Base-by-base conservation (phyloP, 2,888 invertebrate genomes). In the Azorinus chamasolen region DNA sequence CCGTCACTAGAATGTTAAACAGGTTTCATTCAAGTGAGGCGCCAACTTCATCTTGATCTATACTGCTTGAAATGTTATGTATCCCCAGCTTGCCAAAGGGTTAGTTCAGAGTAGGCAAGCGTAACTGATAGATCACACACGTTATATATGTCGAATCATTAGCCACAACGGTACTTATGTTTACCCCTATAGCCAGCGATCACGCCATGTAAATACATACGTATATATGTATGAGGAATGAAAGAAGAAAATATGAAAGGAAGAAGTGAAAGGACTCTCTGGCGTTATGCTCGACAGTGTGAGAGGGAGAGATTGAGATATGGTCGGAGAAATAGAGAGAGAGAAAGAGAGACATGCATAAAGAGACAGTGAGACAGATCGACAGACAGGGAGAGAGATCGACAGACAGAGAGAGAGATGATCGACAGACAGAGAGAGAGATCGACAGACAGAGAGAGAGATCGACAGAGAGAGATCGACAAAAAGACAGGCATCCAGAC, bases 401-500 rank as follows among this genome's bases (percentile, higher is more conserved):
- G 12, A 27, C 14, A 3, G n/a, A 25, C 6, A 32, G 8, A 27
- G 54, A 32, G n/a, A n/a, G 27, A 20, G 27, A 5, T 27, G 32
- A 12, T 8, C 24, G 27, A 54, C 12, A 32, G 12, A 54, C 3
- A 20, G 2, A 54, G n/a, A 32, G n/a, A n/a, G 54, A 54, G 32
- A 54, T 3, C n/a, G 32, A 32, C 2, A 54, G 27, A 27, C 25
- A 12, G 27, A 54, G 12, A 20, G 16, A 54, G 8, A 32, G 5
- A n/a, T 3, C 5, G 45, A 18, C 5, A 54, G 32, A 54, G 20
- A 20, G 16, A 54, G 54, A 32, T 14, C 16, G 16, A 54, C 14
- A 54, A 22, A 50, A 20, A 22, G 24, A 50, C 22, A 22, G 20
- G 50, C 14, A 50, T n/a, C 16, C 16, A 51, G 51, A 51, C n/a